phyloP scores from a whole-genome alignment of 2,888 invertebrate genomes.

The Hartigia nigra region DNA sequence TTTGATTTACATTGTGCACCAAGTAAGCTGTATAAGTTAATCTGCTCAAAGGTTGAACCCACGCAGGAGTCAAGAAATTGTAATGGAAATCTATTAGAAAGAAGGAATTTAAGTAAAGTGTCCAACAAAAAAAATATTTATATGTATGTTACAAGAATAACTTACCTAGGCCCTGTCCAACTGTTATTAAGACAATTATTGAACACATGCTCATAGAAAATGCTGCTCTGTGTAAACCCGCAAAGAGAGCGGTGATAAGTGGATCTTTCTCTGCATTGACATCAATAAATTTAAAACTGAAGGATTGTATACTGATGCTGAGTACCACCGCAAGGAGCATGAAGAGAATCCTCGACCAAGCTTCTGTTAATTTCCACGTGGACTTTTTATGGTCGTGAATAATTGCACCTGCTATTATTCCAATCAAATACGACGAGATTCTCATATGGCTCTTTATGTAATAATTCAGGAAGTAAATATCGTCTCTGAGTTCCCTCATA shows the following conservation, averaged over 20 bases:
- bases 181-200: conserved; percentile 39
- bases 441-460: conserved; percentile 48
- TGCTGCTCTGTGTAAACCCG: conserved; percentile 40
- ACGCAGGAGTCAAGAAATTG: conserved; percentile 44
- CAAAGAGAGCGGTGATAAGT: conserved; percentile 47
- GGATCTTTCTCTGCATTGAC: conserved; percentile 38
- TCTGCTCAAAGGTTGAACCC: conserved; percentile 50
- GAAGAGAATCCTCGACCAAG: conserved; percentile 42
- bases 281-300: conserved; percentile 42
- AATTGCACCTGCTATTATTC: conserved; percentile 45
- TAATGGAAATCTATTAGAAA: conserved; percentile 42
- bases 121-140: conserved; percentile 1
- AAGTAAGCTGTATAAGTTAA: conserved; percentile 50
- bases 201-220: conserved; percentile 45
- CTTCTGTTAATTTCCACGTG: conserved; percentile 45
- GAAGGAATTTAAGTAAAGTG: neutral
- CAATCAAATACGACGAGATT: conserved; percentile 43
- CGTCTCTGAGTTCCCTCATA: conserved; percentile 31
- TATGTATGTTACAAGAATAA: neutral
- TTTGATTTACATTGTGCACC: conserved; percentile 44
- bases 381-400: conserved; percentile 41
- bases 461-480: conserved; percentile 39
- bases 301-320: conserved; percentile 30
- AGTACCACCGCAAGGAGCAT: conserved; percentile 35
- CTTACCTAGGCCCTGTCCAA: conserved; percentile 52